These are phyloP conservation scores for Anticlea derivata DNA, from an alignment of 2,888 invertebrate species.

Conservation along the genomic window DNA sequence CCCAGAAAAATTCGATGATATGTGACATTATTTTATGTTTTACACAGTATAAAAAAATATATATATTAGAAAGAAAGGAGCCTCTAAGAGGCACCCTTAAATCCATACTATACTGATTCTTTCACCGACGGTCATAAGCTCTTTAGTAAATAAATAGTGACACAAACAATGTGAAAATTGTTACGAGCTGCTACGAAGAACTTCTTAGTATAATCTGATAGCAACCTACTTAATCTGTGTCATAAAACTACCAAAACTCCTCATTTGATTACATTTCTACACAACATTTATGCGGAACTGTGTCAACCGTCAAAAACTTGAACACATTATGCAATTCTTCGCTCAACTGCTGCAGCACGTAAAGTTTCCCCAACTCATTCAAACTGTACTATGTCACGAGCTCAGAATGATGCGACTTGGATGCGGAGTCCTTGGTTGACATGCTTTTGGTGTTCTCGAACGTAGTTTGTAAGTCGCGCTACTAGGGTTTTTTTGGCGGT, in stretches of 20 bases:
- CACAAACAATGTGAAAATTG: too few relatives aligned
- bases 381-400: slow-evolving; percentile 18
- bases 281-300: slow-evolving; percentile 10
- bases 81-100: too few relatives aligned
- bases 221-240: not conserved
- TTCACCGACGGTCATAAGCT: too few relatives aligned
- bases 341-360: slow-evolving; percentile 9
- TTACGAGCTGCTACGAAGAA: too few relatives aligned
- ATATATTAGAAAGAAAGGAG: too few relatives aligned
- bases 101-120: too few relatives aligned
- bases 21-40: too few relatives aligned
- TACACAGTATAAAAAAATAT: too few relatives aligned
- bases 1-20: too few relatives aligned
- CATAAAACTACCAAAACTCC: not conserved
- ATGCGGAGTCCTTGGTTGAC: not conserved
- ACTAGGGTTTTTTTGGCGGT: too few relatives aligned
- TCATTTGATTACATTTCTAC: not conserved
- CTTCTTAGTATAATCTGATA: too few relatives aligned
- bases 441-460: not conserved
- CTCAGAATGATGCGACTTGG: slow-evolving; percentile 8
- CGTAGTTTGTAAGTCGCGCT: not conserved
- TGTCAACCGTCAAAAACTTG: slow-evolving; percentile 25
- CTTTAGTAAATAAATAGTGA: too few relatives aligned
- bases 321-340: slow-evolving; percentile 23
- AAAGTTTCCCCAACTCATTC: slow-evolving; percentile 23